phyloP scores from a whole-genome alignment of 2,113 vertebrate species.

The Fulica atra region DNA sequence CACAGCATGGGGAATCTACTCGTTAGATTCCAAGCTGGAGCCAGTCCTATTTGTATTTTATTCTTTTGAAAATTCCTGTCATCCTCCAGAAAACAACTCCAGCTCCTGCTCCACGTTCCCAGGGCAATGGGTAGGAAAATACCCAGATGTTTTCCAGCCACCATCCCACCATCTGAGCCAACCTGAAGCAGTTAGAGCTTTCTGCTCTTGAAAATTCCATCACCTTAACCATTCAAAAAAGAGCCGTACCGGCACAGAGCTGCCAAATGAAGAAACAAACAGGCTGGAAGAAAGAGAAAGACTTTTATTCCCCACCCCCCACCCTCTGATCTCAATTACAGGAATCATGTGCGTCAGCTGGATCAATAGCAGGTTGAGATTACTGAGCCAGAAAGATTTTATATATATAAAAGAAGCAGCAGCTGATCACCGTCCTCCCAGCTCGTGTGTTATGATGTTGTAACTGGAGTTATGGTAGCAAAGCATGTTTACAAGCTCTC shows the following conservation, averaged over 20 bases:
- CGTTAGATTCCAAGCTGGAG: background rate
- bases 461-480: background rate
- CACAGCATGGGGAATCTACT: background rate
- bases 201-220: background rate
- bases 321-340: background rate
- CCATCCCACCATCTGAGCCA: background rate
- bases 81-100: background rate
- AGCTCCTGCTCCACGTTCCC: background rate
- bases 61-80: background rate
- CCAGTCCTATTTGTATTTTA: background rate
- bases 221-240: background rate
- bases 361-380: background rate
- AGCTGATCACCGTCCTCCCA: background rate
- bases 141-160: background rate
- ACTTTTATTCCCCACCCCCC: no score
- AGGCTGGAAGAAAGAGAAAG: background rate
- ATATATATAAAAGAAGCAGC: background rate
- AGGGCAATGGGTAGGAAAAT: accelerated
- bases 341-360: background rate
- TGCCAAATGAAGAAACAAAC: background rate
- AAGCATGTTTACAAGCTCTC: background rate
- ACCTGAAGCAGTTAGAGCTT: background rate
- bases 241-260: background rate
- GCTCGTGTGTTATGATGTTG: background rate
- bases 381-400: constrained; percentile 25